Base-by-base conservation (phyloP, 1,140 invertebrate species). In the Tribolium castaneum region DNA sequence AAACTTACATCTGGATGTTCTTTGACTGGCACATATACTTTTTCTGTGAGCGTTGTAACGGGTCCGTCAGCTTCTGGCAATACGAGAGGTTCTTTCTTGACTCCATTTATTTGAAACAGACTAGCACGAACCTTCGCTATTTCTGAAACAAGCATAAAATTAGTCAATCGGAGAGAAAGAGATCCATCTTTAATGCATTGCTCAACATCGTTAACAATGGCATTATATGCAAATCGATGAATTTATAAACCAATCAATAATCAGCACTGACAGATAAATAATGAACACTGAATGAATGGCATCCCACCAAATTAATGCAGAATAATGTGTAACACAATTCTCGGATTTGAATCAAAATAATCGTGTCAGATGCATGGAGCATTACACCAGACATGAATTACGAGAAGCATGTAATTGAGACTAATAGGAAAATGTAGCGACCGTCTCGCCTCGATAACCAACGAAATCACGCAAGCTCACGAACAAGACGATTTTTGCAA, bases 1-100 rank as follows among this genome's bases (percentile, higher is more conserved):
- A 22, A 85, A 96, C 95, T 97, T 91, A 99, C 98, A 88, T 99
- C 98, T 90, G 99, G 99, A 90, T 99, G 96, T 89, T 99, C 98
- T 92, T 99, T 99, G 81, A 98, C 96, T 87, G 99, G 99, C 85
- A 99, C 98, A 90, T 98, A 99, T 84, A 99, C 96, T 93, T 99
- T 99, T 91, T 99, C 98, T 88, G 96, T 96, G 82, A 98, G 91
- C 84, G 96, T 96, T 76, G 96, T 94, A 81, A 96, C 90, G 82
- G 96, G 92, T 50, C 99, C 99, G 79, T 96, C 93, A 51, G 96
- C 90, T 83, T 99, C 98, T 84, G 99, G 99, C 84, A 99, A 90
- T 75, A 94, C 89, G 54, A 99, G 90, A 25, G 97, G 95, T 86
- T 98, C 96, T 86, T 98, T 97, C 88, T 96, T 96, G 25, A 95